Base-by-base conservation (phyloP, 2,888 invertebrate species). In the Apamea sordens region DNA sequence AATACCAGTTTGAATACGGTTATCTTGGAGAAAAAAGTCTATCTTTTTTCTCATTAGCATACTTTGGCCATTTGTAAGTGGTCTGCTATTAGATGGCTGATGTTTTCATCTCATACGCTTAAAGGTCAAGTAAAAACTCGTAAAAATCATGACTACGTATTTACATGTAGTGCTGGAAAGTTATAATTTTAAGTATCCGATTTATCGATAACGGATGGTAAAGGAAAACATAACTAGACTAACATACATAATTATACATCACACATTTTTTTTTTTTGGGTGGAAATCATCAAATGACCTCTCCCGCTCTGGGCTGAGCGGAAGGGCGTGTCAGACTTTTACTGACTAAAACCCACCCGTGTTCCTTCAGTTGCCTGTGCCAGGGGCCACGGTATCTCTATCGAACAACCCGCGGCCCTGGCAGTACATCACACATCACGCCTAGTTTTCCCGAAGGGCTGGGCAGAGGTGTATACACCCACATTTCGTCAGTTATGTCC, bases 21-120 rank as follows among this genome's bases (percentile, higher is more conserved):
- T 50, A 50, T 47, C 4, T 50, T 53, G 8, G 18, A 28, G 32
- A 82, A 36, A 75, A 47, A 28, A 13, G 21, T 63, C 3, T 24
- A 80, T 61, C 1, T 41, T 63, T 41, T 63, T 50, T 80, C 28
- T 61, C 32, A 50, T 77, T 79, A 79, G 24, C 56, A 61, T 79
- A 32, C 0, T 32, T 11, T 24, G 41, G 28, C 21, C 11, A 41
- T 41, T 63, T 18, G 8, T 56, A 28, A 44, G 4, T 32, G 15
- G 63, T 28, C 2, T 68, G n/a, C 32, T 61, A 69, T 32, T 61
- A 41, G 41, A 10, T 61, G 28, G 18, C 50, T n/a, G 28, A 18
- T 68, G 13, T 32, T 44, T 44, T 28, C 24, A 75, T 50, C 47
- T 47, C 18, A n/a, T 44, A n/a, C 41, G 32, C 15, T 15, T 28